Base-by-base conservation (phyloP, 2,888 invertebrate species). In the Carabus problematicus region DNA sequence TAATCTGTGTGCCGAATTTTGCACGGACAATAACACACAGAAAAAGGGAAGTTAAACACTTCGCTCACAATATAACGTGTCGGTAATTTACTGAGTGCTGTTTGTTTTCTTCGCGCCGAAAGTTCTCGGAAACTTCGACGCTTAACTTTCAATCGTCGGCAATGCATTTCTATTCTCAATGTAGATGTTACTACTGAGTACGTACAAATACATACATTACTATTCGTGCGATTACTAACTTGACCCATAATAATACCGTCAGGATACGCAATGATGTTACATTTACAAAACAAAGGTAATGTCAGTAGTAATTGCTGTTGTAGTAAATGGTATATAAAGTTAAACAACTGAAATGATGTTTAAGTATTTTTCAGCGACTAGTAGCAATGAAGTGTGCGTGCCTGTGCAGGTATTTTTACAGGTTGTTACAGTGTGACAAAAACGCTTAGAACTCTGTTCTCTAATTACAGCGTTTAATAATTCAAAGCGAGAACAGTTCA, bases 1-100 rank as follows among this genome's bases (percentile, higher is more conserved):
- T 67, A 67, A 67, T 67, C 67, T 67, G 52, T 67, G 66, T 59
- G 67, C 67, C 67, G 67, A 67, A 67, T 67, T 67, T 67, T 60
- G 67, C 67, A 67, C 67, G 67, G 67, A 60, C 54, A 67, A 67
- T 67, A 67, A 67, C 60, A 60, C 67, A 67, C 19, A 16, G 52
- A 67, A 60, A 54, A 52, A 39, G 59, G 66, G 59, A 66, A 55
- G 66, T 66, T 59, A 66, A 66, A 66, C 66, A 66, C 66, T 66
- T 47, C 49, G 66, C 18, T 67, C 60, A 60, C 66, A 66, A 66
- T 66, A 66, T 66, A 67, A 67, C 60, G 67, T 67, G 67, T 60
- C 40, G 54, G 67, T 67, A 67, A 67, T 67, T 67, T 67, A 67
- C 52, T 67, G 67, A 67, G 60, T 67, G 67, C 54, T 67, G 67